Base-by-base conservation (phyloP, 2,888 invertebrate genomes). In the Coronaproctus castanopsis region DNA sequence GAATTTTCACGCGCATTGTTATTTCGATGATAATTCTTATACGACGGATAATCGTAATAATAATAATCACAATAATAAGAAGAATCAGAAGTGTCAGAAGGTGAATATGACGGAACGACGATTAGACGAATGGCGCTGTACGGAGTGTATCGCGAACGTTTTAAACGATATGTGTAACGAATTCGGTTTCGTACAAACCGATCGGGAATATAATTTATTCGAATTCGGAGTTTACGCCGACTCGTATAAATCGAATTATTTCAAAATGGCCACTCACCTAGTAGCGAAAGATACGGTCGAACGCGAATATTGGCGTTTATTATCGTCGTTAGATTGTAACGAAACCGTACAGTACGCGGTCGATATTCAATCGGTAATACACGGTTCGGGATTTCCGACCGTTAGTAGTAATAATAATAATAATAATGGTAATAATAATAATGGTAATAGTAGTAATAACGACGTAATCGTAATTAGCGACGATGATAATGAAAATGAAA, bases 211-310 rank as follows among this genome's bases (percentile, higher is more conserved):
- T 73, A 92, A 91, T 0, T 75, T 98, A 59, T 90, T 92, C 68
- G 87, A 92, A 68, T 99, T 98, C 74, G 95, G 96, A 0, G 91
- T 95, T 73, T 97, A 95, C 92, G 98, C 98, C 0, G 96, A 98
- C 73, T 87, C 91, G 70, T 99, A 98, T 74, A 98, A 98, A 70
- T 85, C 87, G 1, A 90, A 95, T 67, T 97, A 97, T 71, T 98
- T 98, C 75, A 90, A 91, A 66, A 91, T 87, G 85, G 91, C 91
- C 1, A 90, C 89, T 58, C 90, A 93, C 74, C 80, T 87, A 78
- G 91, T 95, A 57, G 85, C 90, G 5, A 84, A 85, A 0, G 78
- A 82, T 21, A 75, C 85, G 24, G 96, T 97, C 2, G 98, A 98
- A 74, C 85, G 85, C 60, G 97, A 98, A 72, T 99, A 96, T 72